phyloP scores from a whole-genome alignment of 2,888 invertebrate genomes.

The Megamerina dolium region DNA sequence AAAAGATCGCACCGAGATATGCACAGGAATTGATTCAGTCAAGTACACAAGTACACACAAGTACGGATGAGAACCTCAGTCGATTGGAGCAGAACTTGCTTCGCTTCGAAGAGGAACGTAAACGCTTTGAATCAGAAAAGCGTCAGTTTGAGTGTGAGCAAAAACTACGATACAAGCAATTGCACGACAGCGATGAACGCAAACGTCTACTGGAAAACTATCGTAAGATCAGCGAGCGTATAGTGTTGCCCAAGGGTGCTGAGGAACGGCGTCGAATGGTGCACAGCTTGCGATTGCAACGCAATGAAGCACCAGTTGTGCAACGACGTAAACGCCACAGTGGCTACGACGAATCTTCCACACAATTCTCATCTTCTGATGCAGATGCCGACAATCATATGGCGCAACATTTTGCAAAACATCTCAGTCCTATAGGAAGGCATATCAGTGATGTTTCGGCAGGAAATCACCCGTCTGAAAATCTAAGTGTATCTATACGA shows the following conservation, averaged over 20 bases:
- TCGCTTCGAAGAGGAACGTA: constrained; percentile 46
- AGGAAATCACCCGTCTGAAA: constrained; percentile 8
- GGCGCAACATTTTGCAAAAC: constrained; percentile 16
- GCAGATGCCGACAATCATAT: constrained; percentile 34
- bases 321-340: constrained; percentile 25
- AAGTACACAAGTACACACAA: constrained; percentile 12
- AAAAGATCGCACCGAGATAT: neutral
- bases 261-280: constrained; percentile 41
- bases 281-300: constrained; percentile 38
- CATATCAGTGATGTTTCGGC: constrained; percentile 21
- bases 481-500: constrained; percentile 24
- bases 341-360: constrained; percentile 44
- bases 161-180: constrained; percentile 40
- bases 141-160: constrained; percentile 53
- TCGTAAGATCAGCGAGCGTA: constrained; percentile 40
- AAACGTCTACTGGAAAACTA: constrained; percentile 41
- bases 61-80: constrained; percentile 31
- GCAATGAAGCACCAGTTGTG: constrained; percentile 29
- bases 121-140: constrained; percentile 49
- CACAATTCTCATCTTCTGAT: constrained; percentile 45
- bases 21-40: too few species aligned
- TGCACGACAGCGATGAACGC: constrained; percentile 44
- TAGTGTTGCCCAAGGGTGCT: constrained; percentile 36
- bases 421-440: constrained; percentile 21
- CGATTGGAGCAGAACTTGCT: constrained; percentile 43